A percentile compares a stretch with the other conserved stretches of the same genome.
phyloP scores from a whole-genome alignment of 64 coral and sea anemone species.

The Anthopleura sola region DNA sequence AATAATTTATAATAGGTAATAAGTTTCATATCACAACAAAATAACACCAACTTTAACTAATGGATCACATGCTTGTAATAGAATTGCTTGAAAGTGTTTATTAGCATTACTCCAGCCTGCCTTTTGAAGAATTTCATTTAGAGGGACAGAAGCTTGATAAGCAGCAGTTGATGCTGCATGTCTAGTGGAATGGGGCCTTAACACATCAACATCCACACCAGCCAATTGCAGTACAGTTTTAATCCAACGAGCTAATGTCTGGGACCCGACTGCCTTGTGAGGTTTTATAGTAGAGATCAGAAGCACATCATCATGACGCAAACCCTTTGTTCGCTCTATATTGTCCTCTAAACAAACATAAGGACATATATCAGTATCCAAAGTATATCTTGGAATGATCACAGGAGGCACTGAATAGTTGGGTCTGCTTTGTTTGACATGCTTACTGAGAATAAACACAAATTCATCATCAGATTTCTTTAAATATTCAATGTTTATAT shows the following conservation, averaged over 20 bases:
- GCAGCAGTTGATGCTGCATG: constrained; percentile 62
- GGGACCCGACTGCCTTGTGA: constrained; percentile 4
- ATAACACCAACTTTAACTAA: too few species aligned
- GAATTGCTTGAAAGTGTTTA: constrained; percentile 58
- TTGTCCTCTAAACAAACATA: constrained; percentile 64
- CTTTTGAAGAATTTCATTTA: constrained; percentile 63
- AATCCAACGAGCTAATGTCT: constrained; percentile 60
- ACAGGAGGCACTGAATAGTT: constrained; percentile 65
- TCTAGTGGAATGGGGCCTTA: constrained; percentile 61
- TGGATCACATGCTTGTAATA: constrained; percentile 39
- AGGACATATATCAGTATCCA: constrained; percentile 39
- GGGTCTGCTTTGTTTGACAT: constrained; percentile 73
- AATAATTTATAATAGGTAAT: too few species aligned
- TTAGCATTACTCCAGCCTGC: constrained; percentile 72
- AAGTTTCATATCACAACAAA: too few species aligned
- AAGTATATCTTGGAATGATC: constrained; percentile 54
- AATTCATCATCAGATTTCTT: constrained; percentile 58
- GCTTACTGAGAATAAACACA: constrained; percentile 60
- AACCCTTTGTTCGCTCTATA: constrained; percentile 39
- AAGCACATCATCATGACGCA: constrained; percentile 32
- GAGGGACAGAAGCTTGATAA: constrained; percentile 28
- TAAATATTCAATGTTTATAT: constrained; percentile 38
- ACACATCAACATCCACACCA: constrained; percentile 38
- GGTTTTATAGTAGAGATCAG: constrained; percentile 44
- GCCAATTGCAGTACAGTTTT: constrained; percentile 42